Evolutionary conservation across 2,113 vertebrate genomes (phyloP), one percentile per base, ranked within the genome.

Genomic region (Peromyscus leucopus): DNA sequence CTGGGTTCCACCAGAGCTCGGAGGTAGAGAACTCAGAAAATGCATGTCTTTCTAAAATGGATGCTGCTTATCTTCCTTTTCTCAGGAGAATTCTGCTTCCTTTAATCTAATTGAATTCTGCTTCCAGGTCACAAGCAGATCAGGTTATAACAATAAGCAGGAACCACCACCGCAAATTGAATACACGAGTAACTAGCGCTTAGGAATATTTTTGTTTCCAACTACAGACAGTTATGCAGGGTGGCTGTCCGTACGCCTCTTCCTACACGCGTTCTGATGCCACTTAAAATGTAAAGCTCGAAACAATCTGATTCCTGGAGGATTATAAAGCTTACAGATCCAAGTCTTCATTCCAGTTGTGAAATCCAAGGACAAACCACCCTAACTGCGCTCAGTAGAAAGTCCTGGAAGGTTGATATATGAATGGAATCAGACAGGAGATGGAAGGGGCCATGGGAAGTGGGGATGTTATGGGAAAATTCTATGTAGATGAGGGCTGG

Each of bases 1-100:
- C n/a, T 0, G 1, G 11, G 51, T 31, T 36, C 4, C 28, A 6
- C 46, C 15, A 36, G 24, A 48, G 19, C 17, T 12, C 4, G 4
- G 19, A 8, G 2, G 51, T 39, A 74, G 15, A 17, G 9, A 42
- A 33, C 5, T 57, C 69, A 57, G 26, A 28, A 33, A 85, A 55
- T 6, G 46, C 0, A 6, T 1, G 31, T 39, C 48, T 26, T 61
- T 65, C 46, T 78, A 16, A 79, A 79, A 82, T 28, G 15, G 1
- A 1, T 39, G 7, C 33, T 65, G 7, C 10, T 31, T 28, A 8
- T 36, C 39, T n/a, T 80, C 69, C 5, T 26, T 76, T 57, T 65
- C 11, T 48, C 36, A 57, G 42, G 75, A 90, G 87, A 67, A 28
- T 13, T 59, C 72, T 57, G 57, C 19, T 36, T 86, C 71, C 65